Base-by-base conservation (phyloP, 1,140 invertebrate species). In the Apis laboriosa region DNA sequence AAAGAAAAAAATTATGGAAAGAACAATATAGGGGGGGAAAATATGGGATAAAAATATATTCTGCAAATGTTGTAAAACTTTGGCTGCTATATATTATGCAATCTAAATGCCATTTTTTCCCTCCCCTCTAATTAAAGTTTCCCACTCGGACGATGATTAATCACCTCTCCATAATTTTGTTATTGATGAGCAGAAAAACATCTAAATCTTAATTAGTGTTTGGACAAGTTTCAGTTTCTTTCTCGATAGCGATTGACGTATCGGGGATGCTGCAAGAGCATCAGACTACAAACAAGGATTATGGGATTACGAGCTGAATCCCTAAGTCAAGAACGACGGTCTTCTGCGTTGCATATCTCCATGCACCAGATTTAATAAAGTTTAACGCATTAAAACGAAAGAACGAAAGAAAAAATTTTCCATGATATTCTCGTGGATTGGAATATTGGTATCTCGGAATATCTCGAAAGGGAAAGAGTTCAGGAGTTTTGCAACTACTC, bases 281-380 rank as follows among this genome's bases (percentile, higher is more conserved):
- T n/a, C 55, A 43, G 21, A 74, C 56, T 49, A 34, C 21, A 61
- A 55, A 70, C 66, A 71, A 19, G 58, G 77, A 75, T 75, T 75
- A 63, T 28, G 19, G 58, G 58, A 75, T 75, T 63, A 75, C 43
- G 43, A 75, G 73, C 9, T 60, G 5, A 19, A 49, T 34, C 24
- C 24, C 51, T 28, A 67, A 49, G 12, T 67, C 34, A 43, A 24
- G 51, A 12, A 53, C 9, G 19, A 51, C 55, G 19, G 5, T 13
- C 28, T 34, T 13, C 11, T 53, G 24, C 12, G 19, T 34, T 73
- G 71, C 28, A n/a, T 13, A 58, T 56, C 55, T 73, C 19, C 53
- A 21, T 34, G 70, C 70, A 34, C 3, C 11, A 56, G 53, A 11
- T 72, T 72, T 34, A 72, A 9, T 34, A 64, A 63, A 63, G 2